phyloP scores from a whole-genome alignment of 2,888 invertebrate genomes.

The Melanophora roralis region DNA sequence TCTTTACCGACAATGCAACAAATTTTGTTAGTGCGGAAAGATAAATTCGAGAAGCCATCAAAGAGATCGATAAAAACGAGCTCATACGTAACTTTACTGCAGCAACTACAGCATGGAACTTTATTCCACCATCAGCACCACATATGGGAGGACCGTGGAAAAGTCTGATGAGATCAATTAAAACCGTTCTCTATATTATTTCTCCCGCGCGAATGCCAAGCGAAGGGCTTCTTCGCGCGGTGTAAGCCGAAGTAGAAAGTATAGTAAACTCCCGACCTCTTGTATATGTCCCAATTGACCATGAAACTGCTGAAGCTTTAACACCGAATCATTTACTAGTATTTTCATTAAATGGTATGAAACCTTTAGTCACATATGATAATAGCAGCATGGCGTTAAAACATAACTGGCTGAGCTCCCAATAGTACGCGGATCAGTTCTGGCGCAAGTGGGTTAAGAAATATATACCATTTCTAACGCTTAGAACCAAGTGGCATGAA shows the following conservation, averaged over 20 bases:
- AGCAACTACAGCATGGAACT: conserved; percentile 59
- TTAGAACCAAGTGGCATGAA: conserved; percentile 42
- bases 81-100: conserved; percentile 25
- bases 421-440: conserved; percentile 55
- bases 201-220: conserved; percentile 54
- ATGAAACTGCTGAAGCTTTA: conserved; percentile 61
- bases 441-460: conserved; percentile 55
- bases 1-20: conserved; percentile 56
- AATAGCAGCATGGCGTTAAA: conserved; percentile 44
- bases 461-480: conserved; percentile 36
- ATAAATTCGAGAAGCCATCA: conserved; percentile 42
- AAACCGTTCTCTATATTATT: conserved; percentile 53
- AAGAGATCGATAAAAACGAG: conserved; percentile 38
- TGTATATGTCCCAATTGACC: conserved; percentile 34
- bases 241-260: conserved; percentile 50
- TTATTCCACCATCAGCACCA: conserved; percentile 63
- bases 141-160: conserved; percentile 62
- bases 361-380: conserved; percentile 44
- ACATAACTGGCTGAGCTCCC: conserved; percentile 51
- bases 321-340: conserved; percentile 67
- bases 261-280: conserved; percentile 64
- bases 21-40: conserved; percentile 57
- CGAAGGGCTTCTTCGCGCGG: conserved; percentile 57
- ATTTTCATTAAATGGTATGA: conserved; percentile 56
- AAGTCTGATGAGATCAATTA: conserved; percentile 52